Base-by-base conservation (phyloP, 2,888 invertebrate species). In the Xylocampa areola region DNA sequence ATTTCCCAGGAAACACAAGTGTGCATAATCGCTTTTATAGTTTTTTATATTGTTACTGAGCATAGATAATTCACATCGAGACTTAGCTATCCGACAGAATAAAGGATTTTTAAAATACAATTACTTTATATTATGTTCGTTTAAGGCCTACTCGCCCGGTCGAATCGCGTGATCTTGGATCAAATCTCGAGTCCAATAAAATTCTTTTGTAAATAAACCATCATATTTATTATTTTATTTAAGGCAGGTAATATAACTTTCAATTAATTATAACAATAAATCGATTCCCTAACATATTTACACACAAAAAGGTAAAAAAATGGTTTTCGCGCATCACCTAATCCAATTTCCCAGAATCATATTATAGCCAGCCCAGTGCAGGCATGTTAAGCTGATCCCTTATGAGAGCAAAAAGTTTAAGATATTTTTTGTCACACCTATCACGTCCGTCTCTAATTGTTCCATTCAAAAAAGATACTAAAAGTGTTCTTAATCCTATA, bases 391-490 rank as follows among this genome's bases (percentile, higher is more conserved):
- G 43, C 58, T 63, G 69, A 74, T 71, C 65, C 71, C 66, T 52
- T 70, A 77, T 67, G 70, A 70, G 80, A 77, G 73, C 76, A 79
- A 81, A 80, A 76, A 72, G 43, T 40, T 68, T 77, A 81, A 82
- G 76, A 75, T 74, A 80, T 87, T 89, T 89, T 89, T 90, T 89
- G 87, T 88, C 84, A 81, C 78, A 78, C 74, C 80, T 80, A 86
- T 86, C 85, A 88, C 88, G 87, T 87, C 81, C 84, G 78, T 85
- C 62, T 79, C 85, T 89, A 90, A 91, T 92, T 89, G 88, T 88
- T 83, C 81, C 80, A 80, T 86, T 84, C 80, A 85, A 83, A 87
- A 65, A 86, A 84, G 76, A 85, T 86, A 86, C 80, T 77, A 87
- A 88, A 86, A 87, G 83, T 84, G 70, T 79, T 76, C 73, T 83